phyloP scores from a whole-genome alignment of 2,113 vertebrate species.

The Zosterops pallidus region DNA sequence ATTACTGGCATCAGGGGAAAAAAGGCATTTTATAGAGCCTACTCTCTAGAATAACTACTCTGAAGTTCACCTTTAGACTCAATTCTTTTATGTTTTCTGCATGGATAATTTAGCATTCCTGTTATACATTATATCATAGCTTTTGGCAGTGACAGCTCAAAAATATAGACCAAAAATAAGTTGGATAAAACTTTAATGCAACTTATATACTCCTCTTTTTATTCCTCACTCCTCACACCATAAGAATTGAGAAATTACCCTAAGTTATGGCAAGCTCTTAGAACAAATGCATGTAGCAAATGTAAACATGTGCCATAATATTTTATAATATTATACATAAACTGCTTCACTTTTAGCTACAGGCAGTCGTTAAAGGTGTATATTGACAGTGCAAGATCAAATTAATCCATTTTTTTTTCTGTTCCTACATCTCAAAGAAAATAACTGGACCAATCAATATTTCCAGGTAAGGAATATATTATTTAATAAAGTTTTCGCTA shows the following conservation, averaged over 20 bases:
- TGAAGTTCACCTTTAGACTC: not conserved
- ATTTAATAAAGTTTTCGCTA: not conserved
- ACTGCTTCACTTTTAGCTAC: not conserved
- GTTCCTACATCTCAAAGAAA: not conserved
- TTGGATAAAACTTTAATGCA: not conserved
- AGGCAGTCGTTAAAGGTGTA: not conserved
- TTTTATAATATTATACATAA: not conserved
- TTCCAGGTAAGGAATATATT: not conserved
- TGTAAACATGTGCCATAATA: rapidly evolving
- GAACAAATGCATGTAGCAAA: not conserved
- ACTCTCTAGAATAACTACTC: not conserved
- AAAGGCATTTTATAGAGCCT: not conserved
- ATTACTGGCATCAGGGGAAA: not conserved
- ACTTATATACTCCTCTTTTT: not conserved
- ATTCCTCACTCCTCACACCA: not conserved
- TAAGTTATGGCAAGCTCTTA: not conserved
- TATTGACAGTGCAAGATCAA: not conserved
- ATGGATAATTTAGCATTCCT: not conserved
- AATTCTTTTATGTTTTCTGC: not conserved
- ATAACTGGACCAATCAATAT: not conserved
- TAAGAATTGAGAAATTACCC: not conserved
- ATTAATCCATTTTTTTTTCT: not conserved
- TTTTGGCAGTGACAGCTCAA: not conserved
- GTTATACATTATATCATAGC: not conserved
- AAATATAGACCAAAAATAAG: not conserved